Evolutionary conservation across 2,113 vertebrate species (phyloP), one percentile per base, ranked within the genome.

Genomic region (Megaceryle torquata): DNA sequence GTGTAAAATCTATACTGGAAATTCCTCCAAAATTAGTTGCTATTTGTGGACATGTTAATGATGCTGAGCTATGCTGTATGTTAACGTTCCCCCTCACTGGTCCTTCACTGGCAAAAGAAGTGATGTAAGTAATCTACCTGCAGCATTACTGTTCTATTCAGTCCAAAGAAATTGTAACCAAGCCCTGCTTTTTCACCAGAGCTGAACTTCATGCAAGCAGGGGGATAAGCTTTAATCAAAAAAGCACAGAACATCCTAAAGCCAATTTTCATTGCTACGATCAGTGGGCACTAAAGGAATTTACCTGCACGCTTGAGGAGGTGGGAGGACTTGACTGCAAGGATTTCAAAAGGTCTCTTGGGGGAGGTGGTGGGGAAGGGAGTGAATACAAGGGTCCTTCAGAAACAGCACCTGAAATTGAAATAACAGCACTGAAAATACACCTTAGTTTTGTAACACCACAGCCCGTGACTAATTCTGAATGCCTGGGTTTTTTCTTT

Each of bases 251-350:
- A 82, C 26, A 9, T 20, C 63, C 77, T 13, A 12, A 48, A 85
- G n/a, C 24, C 10, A 29, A 33, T 63, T 77, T 44, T 24, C 11
- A 11, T 18, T 41, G 17, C 18, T 69, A 18, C 2, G 28, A 41
- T 54, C 53, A 68, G 22, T 3, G 31, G 75, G 28, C 33, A 50
- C 19, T 29, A 20, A 48, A 33, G 16, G 57, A 12, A 82, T 92
- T 97, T 98, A 98, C 98, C 98, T 98, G 97, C 48, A 96, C 88
- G 37, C 97, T 95, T 1, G 92, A 88, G 29, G 92, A 87, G 59
- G 84, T 28, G 5, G 96, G 86, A 64, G 50, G 86, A 71, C 72
- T 65, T 26, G 94, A 96, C 81, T 94, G 91, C 24, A 98, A 80
- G 41, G 97, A 97, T 43, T 72, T 86, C 94, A 97, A 56, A 25